These are phyloP conservation scores for Argyrosomus japonicus DNA, from an alignment of 2,113 vertebrate species.

Conservation along the genomic window DNA sequence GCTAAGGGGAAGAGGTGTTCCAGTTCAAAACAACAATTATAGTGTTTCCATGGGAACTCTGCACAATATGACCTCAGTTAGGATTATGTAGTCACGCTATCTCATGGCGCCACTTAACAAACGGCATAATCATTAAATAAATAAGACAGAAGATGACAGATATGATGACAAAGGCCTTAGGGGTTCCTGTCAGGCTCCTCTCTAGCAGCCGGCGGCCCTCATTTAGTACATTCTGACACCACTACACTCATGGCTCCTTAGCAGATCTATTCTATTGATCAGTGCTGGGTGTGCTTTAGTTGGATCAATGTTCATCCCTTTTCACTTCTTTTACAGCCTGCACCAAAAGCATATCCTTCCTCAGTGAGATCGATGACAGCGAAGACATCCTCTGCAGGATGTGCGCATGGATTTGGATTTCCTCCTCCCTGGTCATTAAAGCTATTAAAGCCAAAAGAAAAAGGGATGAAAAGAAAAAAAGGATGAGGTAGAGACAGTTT, in stretches of 20 bases:
- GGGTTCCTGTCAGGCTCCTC: constrained; percentile 56
- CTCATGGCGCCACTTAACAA: constrained; percentile 66
- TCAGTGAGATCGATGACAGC: constrained; percentile 44
- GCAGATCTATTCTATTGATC: constrained; percentile 72
- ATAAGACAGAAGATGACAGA: constrained; percentile 55
- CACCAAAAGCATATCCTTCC: constrained; percentile 37
- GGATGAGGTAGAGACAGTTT: constrained; percentile 35
- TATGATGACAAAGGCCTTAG: constrained; percentile 36
- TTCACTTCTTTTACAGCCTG: constrained; percentile 57
- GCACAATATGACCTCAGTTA: constrained; percentile 51
- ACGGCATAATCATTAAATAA: constrained; percentile 72
- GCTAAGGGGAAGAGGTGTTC: neutral
- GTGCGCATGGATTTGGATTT: constrained; percentile 38
- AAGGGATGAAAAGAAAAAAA: constrained; percentile 25
- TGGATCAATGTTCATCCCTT: constrained; percentile 66
- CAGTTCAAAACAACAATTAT: constrained; percentile 73
- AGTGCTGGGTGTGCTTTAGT: constrained; percentile 39
- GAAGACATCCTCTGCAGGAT: constrained; percentile 46
- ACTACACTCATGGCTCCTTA: constrained; percentile 20
- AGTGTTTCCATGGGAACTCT: constrained; percentile 59
- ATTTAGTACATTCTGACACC: constrained; percentile 45
- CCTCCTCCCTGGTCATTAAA: constrained; percentile 23
- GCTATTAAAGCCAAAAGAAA: constrained; percentile 40
- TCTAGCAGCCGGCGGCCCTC: constrained; percentile 12
- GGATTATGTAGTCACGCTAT: constrained; percentile 71